phyloP scores from a whole-genome alignment of 2,797 vertebrate species.

The Pantherophis alleghaniensis region DNA sequence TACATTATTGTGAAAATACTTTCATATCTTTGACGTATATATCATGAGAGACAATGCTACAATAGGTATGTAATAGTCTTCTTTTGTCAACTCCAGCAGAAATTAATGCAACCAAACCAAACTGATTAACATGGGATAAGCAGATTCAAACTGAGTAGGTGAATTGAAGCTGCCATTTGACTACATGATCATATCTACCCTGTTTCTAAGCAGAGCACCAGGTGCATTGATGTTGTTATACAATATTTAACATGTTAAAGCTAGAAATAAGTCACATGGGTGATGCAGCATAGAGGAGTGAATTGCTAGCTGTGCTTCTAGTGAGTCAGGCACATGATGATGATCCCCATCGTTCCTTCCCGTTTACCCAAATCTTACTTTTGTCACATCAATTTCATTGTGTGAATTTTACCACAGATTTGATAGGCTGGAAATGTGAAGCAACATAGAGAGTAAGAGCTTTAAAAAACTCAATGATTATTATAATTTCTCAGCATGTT shows the following conservation, averaged over 20 bases:
- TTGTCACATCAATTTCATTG: not conserved
- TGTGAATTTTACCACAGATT: not conserved
- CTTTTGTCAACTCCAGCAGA: accelerated
- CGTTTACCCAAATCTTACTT: not conserved
- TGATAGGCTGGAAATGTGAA: conserved; percentile 19
- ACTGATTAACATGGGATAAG: not conserved
- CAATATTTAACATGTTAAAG: not conserved
- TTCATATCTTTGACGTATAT: not conserved
- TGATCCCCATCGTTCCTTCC: no score
- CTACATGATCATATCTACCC: no score
- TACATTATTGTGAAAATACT: not conserved
- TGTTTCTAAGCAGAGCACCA: not conserved
- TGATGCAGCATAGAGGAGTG: not conserved
- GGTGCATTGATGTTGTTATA: not conserved
- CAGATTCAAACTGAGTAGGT: not conserved
- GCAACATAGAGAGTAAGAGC: conserved; percentile 13
- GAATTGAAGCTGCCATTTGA: not conserved
- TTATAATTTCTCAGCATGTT: conserved; percentile 25
- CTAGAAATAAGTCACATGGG: not conserved
- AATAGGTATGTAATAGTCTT: not conserved
- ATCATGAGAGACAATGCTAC: not conserved
- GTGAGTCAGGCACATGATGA: not conserved
- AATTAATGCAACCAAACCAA: not conserved
- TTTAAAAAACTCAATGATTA: not conserved
- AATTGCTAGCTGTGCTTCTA: not conserved